Base-by-base conservation (phyloP, 2,888 invertebrate genomes). In the Chironomus riparius region DNA sequence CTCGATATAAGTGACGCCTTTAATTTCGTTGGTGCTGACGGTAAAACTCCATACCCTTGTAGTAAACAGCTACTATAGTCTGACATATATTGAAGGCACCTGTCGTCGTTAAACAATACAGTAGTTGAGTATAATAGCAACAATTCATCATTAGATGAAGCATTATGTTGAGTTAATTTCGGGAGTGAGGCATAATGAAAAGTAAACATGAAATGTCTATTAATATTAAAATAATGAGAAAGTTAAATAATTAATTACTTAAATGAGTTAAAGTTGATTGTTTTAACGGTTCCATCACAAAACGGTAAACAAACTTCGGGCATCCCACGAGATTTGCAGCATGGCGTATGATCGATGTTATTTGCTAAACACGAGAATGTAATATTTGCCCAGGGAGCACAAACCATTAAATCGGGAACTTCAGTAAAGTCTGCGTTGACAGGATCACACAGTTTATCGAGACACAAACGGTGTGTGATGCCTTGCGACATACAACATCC, bases 381-480 rank as follows among this genome's bases (percentile, higher is more conserved):
- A 38, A 90, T 89, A 3, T 90, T 88, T 0, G 93, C 92, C 93
- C 93, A 94, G 0, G 94, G 94, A 0, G 94, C 94, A 83, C 94
- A 94, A 62, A 94, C 93, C 92, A 94, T 93, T 81, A 94, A 86
- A 82, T 94, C 93, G 68, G 93, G 92, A 77, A 85, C 78, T 24
- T 82, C 82, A 2, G 85, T 83, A 78, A 83, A 80, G 76, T 84
- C 83, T 0, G 84, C 82, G 80, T 87, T 87, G 72, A 88, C 87
- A 0, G 93, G 93, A 82, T 93, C 92, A 80, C 94, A 94, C 79
- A 94, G 87, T 80, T 91, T 92, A 80, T 90, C 89, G 22, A 93
- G 84, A 81, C 94, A 94, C 71, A 89, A 88, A 78, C 88, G 87
- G 82, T 92, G 92, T 65, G 88, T 88, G 81, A 94, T 89, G 0